Evolutionary conservation across 1,140 invertebrate species (phyloP).

Genomic region (Belonocnema kinseyi): DNA sequence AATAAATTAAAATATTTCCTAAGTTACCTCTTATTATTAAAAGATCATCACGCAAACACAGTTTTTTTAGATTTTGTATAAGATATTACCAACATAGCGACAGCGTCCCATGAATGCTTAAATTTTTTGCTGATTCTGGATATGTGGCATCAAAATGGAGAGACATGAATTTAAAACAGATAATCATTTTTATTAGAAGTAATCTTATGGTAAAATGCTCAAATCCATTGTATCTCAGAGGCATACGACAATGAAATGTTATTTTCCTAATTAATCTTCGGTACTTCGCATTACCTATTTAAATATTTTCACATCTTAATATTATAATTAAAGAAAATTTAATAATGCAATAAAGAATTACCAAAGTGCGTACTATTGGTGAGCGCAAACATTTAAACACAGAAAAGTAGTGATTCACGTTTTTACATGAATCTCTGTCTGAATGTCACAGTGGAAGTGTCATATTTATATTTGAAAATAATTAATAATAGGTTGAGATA

Average conservation of each 20-base stretch:
- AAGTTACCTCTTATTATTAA: background rate
- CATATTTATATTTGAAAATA: background rate
- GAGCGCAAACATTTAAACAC: background rate
- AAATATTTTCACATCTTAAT: background rate
- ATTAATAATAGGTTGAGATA: background rate
- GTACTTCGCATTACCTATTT: background rate
- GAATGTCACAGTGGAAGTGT: background rate
- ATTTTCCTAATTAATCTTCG: background rate
- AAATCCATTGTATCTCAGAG: background rate
- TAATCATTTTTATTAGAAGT: background rate
- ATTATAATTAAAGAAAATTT: too few species aligned
- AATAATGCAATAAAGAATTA: background rate
- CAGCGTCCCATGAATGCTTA: background rate
- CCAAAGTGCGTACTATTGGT: background rate
- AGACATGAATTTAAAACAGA: background rate
- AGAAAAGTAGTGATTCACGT: background rate
- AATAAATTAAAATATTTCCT: background rate
- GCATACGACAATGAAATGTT: background rate
- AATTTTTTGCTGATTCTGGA: background rate
- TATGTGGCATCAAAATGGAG: background rate
- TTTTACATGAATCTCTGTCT: background rate
- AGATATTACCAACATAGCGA: background rate
- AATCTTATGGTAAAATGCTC: background rate
- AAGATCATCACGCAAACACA: background rate
- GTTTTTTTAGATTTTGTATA: constrained; percentile 11